Evolutionary conservation across 1,140 invertebrate species (phyloP).

Genomic region (Belonocnema kinseyi): DNA sequence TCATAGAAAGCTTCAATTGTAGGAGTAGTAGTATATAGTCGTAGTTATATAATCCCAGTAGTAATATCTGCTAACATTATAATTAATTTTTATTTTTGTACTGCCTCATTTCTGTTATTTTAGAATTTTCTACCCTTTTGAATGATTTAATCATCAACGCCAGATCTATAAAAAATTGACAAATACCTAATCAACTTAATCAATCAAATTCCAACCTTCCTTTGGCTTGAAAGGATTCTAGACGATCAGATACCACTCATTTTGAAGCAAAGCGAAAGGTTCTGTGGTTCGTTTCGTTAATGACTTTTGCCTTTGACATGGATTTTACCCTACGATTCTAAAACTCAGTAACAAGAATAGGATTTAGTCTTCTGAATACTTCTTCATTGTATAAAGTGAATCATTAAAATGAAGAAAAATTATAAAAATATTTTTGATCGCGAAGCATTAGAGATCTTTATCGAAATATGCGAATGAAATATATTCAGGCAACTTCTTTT

Average conservation of each 20-base stretch:
- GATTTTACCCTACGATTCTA: not conserved
- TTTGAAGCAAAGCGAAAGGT: not conserved
- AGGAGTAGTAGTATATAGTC: too few species aligned
- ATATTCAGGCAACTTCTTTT: too few species aligned
- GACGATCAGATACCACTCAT: conserved; percentile 21
- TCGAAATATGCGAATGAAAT: too few species aligned
- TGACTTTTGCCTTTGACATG: conserved; percentile 3
- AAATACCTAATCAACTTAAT: not conserved
- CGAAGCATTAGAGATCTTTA: too few species aligned
- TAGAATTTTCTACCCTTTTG: too few species aligned
- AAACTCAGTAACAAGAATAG: not conserved
- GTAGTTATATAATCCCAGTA: too few species aligned
- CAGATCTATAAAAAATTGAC: not conserved
- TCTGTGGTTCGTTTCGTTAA: conserved; percentile 3
- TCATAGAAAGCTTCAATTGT: too few species aligned
- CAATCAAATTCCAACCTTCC: not conserved
- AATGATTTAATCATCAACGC: not conserved
- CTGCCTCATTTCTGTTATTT: not conserved
- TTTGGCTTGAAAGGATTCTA: not conserved
- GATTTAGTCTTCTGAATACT: too few species aligned
- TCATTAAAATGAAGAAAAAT: not conserved
- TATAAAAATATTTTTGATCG: not conserved
- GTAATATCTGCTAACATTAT: not conserved
- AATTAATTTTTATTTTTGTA: not conserved
- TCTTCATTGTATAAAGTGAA: not conserved